phyloP scores from a whole-genome alignment of 35 echinoderm and acorn worm species.

The Lytechinus variegatus region DNA sequence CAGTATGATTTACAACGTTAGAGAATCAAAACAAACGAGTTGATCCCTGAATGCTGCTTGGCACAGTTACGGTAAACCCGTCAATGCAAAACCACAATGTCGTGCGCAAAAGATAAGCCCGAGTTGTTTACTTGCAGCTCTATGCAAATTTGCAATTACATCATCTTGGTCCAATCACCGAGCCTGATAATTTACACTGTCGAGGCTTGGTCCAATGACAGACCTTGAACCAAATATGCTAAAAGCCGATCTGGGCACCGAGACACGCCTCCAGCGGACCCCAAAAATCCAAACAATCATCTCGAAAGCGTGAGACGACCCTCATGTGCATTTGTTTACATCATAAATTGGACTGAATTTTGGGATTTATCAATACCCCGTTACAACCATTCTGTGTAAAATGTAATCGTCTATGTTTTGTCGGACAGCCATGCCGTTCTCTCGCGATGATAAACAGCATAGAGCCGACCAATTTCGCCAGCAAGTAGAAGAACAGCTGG shows the following conservation, averaged over 20 bases:
- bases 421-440: constrained; percentile 84
- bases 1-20: no score
- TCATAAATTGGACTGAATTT: constrained; percentile 25
- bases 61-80: constrained; percentile 10
- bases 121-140: constrained; percentile 52
- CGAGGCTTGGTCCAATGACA: not conserved
- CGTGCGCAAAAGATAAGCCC: not conserved
- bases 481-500: constrained; percentile 66
- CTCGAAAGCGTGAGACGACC: not conserved
- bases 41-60: not conserved
- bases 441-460: constrained; percentile 83
- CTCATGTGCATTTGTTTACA: constrained; percentile 43
- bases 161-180: constrained; percentile 19
- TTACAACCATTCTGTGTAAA: not conserved
- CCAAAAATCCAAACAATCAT: constrained; percentile 34
- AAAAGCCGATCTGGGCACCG: constrained; percentile 15
- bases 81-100: constrained; percentile 2
- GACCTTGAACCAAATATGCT: not conserved
- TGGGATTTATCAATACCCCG: not conserved
- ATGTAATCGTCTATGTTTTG: constrained; percentile 32
- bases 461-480: constrained; percentile 91
- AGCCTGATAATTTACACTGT: not conserved
- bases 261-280: constrained; percentile 36
- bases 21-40: not conserved
- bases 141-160: constrained; percentile 57